Base-by-base conservation (phyloP, 2,888 invertebrate species). In the Erebia epiphron region DNA sequence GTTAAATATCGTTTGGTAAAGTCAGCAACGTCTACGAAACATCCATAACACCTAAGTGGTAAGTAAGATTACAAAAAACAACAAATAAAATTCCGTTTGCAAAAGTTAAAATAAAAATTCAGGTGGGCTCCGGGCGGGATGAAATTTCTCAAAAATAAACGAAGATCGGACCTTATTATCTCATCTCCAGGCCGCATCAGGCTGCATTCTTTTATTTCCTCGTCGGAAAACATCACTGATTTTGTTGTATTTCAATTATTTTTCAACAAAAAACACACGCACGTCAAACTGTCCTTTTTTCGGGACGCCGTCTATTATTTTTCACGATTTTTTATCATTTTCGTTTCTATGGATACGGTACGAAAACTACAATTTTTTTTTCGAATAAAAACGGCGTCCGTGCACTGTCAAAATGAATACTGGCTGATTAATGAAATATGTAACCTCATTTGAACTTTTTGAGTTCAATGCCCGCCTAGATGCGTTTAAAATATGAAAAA, bases 211-310 rank as follows among this genome's bases (percentile, higher is more conserved):
- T 92, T 93, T 87, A 91, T 91, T 88, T 92, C 92, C 73, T 92
- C 92, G 79, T 92, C 91, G 76, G 90, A 90, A 86, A 93, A 91
- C 93, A 93, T 93, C 85, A 86, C 91, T 90, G 88, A 86, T 88
- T 89, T 87, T 87, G 79, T 81, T 84, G 67, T 84, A 89, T 85
- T 90, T 91, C 90, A 91, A 91, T 89, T 92, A 87, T 91, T 92
- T 91, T 75, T 71, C 84, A 81, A 88, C 85, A 89, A 90, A 91
- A 89, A 86, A 82, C 79, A 73, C 82, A 79, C 80, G 77, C 81
- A 83, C 85, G 87, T 87, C 87, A 86, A 85, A 84, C 82, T 80
- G 83, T 83, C 79, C 79, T 84, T 85, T 86, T 89, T 86, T 84
- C 83, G 75, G 77, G 74, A 83, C 77, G 79, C 75, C 75, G 81